Conservation (phyloP, 2,797 vertebrate genomes). For the Cossypha caffra region DNA sequence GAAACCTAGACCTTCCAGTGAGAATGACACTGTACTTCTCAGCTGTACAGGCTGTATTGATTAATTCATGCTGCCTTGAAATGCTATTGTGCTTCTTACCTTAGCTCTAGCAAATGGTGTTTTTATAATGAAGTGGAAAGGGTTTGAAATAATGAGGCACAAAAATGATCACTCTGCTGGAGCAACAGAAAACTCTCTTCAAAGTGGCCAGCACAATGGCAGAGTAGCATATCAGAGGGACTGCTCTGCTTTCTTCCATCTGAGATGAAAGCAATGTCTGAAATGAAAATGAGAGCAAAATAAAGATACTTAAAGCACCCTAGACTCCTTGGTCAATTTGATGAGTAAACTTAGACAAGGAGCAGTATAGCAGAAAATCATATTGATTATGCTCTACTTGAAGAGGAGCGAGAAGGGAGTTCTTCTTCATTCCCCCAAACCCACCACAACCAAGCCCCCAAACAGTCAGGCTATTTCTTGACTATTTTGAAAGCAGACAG, state of each 20-base stretch:
- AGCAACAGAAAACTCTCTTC: slow-evolving; percentile 19
- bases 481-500: neutral
- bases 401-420: neutral
- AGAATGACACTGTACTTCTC: neutral
- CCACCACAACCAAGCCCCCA: neutral
- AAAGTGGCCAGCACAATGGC: neutral
- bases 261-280: neutral
- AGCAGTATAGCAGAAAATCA: neutral
- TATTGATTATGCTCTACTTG: neutral
- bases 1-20: neutral
- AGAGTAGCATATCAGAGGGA: neutral
- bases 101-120: neutral
- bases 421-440: accelerated
- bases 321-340: neutral
- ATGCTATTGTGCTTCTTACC: neutral
- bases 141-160: slow-evolving; percentile 4
- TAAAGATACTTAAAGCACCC: neutral
- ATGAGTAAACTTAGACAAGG: neutral
- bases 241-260: neutral
- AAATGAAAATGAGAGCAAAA: neutral
- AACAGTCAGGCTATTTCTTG: neutral
- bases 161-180: slow-evolving; percentile 1
- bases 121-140: slow-evolving; percentile 16
- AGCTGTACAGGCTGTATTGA: slow-evolving; percentile 2
- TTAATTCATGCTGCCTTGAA: slow-evolving; percentile 17